phyloP scores from a whole-genome alignment of 1,140 invertebrate genomes.

The Pissodes strobi region DNA sequence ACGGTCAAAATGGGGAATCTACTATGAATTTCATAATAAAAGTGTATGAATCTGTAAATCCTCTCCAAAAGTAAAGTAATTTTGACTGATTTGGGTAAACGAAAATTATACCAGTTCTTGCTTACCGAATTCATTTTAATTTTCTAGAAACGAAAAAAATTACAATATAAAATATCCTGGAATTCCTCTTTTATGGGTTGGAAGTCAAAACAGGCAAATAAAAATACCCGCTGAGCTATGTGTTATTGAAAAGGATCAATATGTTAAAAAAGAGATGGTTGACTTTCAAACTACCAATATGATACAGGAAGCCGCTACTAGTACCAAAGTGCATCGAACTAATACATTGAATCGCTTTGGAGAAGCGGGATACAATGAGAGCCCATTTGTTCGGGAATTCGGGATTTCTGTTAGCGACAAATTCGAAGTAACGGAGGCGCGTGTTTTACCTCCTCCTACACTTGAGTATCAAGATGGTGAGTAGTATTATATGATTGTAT shows the following conservation, averaged over 20 bases:
- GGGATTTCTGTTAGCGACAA: slow-evolving; percentile 59
- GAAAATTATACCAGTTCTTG: too few relatives aligned
- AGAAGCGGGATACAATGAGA: slow-evolving; percentile 56
- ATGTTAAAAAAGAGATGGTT: slow-evolving; percentile 58
- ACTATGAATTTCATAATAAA: too few relatives aligned
- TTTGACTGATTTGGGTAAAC: too few relatives aligned
- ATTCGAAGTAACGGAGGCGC: slow-evolving; percentile 62
- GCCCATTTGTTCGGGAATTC: slow-evolving; percentile 62
- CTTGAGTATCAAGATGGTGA: slow-evolving; percentile 56
- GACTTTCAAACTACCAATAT: slow-evolving; percentile 65
- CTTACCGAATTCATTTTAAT: neutral
- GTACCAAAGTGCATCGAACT: slow-evolving; percentile 60
- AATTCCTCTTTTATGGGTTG: slow-evolving; percentile 66
- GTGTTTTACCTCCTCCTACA: slow-evolving; percentile 61
- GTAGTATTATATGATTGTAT: neutral
- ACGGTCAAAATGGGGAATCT: too few relatives aligned
- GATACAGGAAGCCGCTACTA: slow-evolving; percentile 67
- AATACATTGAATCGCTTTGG: slow-evolving; percentile 66
- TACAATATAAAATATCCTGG: slow-evolving; percentile 60
- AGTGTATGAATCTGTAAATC: too few relatives aligned
- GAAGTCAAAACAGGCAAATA: slow-evolving; percentile 58
- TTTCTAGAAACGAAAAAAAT: slow-evolving; percentile 46
- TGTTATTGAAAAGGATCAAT: slow-evolving; percentile 63
- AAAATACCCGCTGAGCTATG: slow-evolving; percentile 66
- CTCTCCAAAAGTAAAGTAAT: too few relatives aligned